Base-by-base conservation (phyloP, 2,113 vertebrate species). In the Pica pica region DNA sequence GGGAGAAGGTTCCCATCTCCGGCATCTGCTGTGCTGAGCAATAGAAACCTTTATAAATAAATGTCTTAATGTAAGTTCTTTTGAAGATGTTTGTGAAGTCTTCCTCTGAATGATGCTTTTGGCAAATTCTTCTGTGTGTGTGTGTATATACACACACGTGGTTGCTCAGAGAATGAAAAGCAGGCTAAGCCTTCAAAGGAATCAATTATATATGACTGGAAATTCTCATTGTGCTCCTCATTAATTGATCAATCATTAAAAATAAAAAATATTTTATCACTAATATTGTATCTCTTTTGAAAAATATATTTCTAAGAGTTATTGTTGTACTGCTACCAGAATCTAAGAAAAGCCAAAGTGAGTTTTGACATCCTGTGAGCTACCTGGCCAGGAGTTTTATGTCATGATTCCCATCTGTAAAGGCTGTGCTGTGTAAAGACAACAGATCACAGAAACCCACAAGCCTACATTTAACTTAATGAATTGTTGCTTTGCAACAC, bases 251-350 rank as follows among this genome's bases (percentile, higher is more conserved):
- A 39, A 59, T 77, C 60, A 83, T 71, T 89, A 56, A 87, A 74
- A 87, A 76, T 7, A 65, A 91, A 79, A 90, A 56, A 46, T 11
- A 73, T 95, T 73, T 55, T 90, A 21, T 87, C 68, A 75, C 37
- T 95, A 83, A 85, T 83, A 28, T 96, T 11, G 46, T 83, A 89
- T 70, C 20, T 68, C 78, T 57, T 92, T 94, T 88, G 68, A 95
- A 96, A 93, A 94, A 52, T 53, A 6, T 8, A 12, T 82, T 82
- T 90, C 42, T 69, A 41, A 50, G 88, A 86, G 42, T 49, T 60
- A 33, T 30, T 47, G 19, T 64, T 75, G 19, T 78, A 31, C 53
- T 92, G 9, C 18, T 88, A 91, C 68, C 83, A 56, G 89, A 95
- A 94, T 63, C 67, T 81, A 57, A 88, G 83, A 77, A 94, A 93